phyloP scores from a whole-genome alignment of 1,140 invertebrate species.

The Caenorhabditis elegans region DNA sequence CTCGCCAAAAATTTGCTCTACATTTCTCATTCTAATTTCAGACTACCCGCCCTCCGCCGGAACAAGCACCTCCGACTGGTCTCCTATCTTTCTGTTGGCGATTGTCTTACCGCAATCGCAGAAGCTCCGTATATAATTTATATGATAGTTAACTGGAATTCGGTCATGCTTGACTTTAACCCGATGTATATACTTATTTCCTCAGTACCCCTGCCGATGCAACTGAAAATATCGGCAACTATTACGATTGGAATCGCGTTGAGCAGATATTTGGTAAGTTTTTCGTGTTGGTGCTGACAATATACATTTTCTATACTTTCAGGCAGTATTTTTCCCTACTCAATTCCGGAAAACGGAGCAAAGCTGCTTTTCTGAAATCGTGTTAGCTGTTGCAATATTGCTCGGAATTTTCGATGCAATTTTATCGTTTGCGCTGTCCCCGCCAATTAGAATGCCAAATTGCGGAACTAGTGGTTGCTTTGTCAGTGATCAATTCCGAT shows the following conservation, averaged over 20 bases:
- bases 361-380: neutral
- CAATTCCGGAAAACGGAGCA: neutral
- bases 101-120: neutral
- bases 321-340: neutral
- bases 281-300: neutral
- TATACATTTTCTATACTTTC: neutral
- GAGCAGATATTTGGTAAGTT: conserved; percentile 3
- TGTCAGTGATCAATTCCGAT: neutral
- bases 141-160: conserved; percentile 7
- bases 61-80: neutral
- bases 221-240: neutral
- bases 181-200: neutral
- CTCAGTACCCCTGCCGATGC: neutral
- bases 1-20: too few species aligned
- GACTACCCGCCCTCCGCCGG: neutral
- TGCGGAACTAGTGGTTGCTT: conserved; percentile 1
- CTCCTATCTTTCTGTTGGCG: neutral
- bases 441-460: neutral
- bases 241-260: conserved; percentile 8
- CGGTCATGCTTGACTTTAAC: neutral
- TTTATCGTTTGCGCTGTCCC: neutral
- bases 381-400: neutral
- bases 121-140: conserved; percentile 4
- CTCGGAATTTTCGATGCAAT: neutral
- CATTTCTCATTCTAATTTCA: too few species aligned